Conservation (phyloP, 2,888 invertebrate species). For the Caenorhabditis virilis region DNA sequence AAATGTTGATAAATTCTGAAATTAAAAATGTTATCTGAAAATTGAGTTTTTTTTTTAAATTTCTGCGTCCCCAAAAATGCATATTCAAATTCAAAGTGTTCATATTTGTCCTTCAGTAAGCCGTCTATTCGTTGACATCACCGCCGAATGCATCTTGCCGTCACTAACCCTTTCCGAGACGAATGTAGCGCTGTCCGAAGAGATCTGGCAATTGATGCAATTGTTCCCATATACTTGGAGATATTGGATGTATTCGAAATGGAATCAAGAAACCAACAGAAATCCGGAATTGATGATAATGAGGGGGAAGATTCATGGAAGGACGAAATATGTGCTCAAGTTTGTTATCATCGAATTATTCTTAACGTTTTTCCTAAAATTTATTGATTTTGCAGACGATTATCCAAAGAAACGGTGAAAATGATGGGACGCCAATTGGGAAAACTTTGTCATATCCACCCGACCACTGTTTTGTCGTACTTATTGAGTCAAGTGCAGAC, state of each 20-base stretch:
- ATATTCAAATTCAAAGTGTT: background rate
- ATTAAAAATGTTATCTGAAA: too few species aligned
- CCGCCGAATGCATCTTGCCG: slow-evolving; percentile 86
- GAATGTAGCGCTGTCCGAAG: slow-evolving; percentile 94
- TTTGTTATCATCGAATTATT: slow-evolving; percentile 72
- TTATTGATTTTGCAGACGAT: slow-evolving; percentile 68
- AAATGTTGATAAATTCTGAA: too few species aligned
- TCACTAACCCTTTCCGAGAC: slow-evolving; percentile 88
- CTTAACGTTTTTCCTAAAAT: background rate
- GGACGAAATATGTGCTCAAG: slow-evolving; percentile 94
- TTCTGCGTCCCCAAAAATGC: too few species aligned
- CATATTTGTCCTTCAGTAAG: slow-evolving; percentile 32
- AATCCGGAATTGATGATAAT: slow-evolving; percentile 85
- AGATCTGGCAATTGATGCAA: slow-evolving; percentile 82
- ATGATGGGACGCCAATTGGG: slow-evolving; percentile 93
- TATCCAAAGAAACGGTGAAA: slow-evolving; percentile 95
- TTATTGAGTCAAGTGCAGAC: slow-evolving; percentile 80
- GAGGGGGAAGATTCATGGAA: slow-evolving; percentile 84
- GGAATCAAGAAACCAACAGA: slow-evolving; percentile 86
- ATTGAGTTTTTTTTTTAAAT: too few species aligned
- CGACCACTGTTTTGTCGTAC: slow-evolving; percentile 93
- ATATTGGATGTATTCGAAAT: slow-evolving; percentile 72
- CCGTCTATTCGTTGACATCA: slow-evolving; percentile 50
- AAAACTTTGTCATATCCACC: slow-evolving; percentile 93
- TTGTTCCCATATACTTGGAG: slow-evolving; percentile 70